phyloP scores from a whole-genome alignment of 2,797 vertebrate species.

The Trichosurus vulpecula region DNA sequence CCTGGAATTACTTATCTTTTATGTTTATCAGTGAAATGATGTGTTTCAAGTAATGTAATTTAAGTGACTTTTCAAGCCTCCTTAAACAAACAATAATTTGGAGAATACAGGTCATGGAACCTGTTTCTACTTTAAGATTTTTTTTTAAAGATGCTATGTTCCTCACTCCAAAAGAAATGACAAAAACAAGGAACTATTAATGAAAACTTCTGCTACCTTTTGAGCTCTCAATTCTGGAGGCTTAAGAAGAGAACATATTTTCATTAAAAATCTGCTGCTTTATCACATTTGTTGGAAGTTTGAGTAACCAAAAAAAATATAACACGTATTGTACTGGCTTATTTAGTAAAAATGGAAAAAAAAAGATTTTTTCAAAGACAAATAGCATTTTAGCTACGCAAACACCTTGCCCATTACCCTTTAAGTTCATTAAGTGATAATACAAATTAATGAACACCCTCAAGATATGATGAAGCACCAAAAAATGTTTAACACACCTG shows the following conservation, averaged over 20 bases:
- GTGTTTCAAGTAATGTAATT: constrained; percentile 29
- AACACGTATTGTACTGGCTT: constrained; percentile 51
- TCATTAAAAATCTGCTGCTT: constrained; percentile 37
- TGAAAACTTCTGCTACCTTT: constrained; percentile 32
- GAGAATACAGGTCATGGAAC: constrained; percentile 61
- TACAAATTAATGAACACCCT: constrained; percentile 40
- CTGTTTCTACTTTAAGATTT: constrained; percentile 60
- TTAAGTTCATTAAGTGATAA: constrained; percentile 26
- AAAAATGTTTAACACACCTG: constrained; percentile 3
- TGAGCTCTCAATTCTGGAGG: constrained; percentile 21
- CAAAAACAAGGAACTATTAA: constrained; percentile 53
- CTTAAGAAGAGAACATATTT: constrained; percentile 39
- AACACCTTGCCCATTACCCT: constrained; percentile 46
- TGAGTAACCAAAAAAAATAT: constrained; percentile 61
- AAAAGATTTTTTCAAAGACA: constrained; percentile 35
- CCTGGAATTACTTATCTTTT: constrained; percentile 32
- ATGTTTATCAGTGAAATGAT: constrained; percentile 48
- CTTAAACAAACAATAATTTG: constrained; percentile 66
- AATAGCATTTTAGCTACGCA: constrained; percentile 54
- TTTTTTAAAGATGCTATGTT: constrained; percentile 1
- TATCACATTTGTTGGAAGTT: constrained; percentile 59
- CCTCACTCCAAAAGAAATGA: constrained; percentile 58
- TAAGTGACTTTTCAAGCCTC: constrained; percentile 50
- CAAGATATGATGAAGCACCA: constrained; percentile 7
- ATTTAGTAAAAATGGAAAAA: neutral